Base-by-base conservation (phyloP, 2,888 invertebrate species). In the Oligia fasciuncula region DNA sequence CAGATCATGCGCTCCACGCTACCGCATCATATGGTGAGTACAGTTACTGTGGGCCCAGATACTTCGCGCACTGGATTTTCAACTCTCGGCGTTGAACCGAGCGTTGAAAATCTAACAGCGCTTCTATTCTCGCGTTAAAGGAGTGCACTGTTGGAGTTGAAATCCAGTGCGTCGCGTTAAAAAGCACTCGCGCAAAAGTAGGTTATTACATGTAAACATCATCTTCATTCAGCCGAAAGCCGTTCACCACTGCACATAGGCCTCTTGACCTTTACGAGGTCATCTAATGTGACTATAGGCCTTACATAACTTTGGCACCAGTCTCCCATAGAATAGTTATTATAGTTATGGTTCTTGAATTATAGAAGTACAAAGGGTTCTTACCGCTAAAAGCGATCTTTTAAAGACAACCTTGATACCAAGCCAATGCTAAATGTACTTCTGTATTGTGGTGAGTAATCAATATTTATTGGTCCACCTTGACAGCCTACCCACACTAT, bases 1-100 rank as follows among this genome's bases (percentile, higher is more conserved):
- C 66, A 66, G 43, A 23, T 66, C 43, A 66, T 66, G 66, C 66
- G 66, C 66, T 43, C 66, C 57, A 57, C 57, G 57, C 57, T 57
- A 5, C 57, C 57, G 57, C 57, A n/a, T 4, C 57, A 57, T 3
- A 57, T 57, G 57, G 57, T 57, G 40, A 40, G 35, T 35, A 35
- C 35, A 35, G 35, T 35, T 35, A 35, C 35, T 35, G 35, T 35
- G 35, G 35, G 35, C 35, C 35, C 35, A 35, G 35, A 35, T 35
- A 35, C 35, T 35, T 35, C 2, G 35, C 3, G 35, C 35, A 35
- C 43, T 43, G 43, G 9, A 43, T 43, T 43, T 43, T 43, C 54
- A 54, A 6, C 17, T 8, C 49, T 49, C 14, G 14, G 51, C 51
- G 54, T 19, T 19, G 9, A 54, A 0, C 49, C 14, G 4, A 4